Evolutionary conservation across 2,113 vertebrate genomes (phyloP), one percentile per base, ranked within the genome.

Genomic region (Megalops atlanticus): DNA sequence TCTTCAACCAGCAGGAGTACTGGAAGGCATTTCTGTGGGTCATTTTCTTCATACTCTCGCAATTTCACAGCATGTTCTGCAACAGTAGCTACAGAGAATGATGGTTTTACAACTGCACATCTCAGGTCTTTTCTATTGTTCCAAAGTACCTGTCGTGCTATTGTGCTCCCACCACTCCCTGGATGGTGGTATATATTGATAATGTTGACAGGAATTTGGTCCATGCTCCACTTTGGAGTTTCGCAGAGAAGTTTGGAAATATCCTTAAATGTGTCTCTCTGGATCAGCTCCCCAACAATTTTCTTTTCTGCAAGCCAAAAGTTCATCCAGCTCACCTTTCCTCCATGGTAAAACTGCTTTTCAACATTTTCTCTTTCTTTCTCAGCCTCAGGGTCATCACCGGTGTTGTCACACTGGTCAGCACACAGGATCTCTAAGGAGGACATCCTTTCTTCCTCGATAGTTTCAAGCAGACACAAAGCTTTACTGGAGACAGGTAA

Each of bases 101-200:
- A 92, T 0, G 89, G 27, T 77, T 93, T 96, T 71, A 95, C 90
- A 52, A 95, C 88, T 0, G 89, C 95, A 87, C 95, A 96, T 64
- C 94, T 89, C 2, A 95, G 85, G 14, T 88, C 81, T 81, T 89
- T 94, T 81, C 91, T 93, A 27, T 87, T 90, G 80, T 93, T 95
- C 95, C 95, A 97, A 0, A 97, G 86, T 43, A 96, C 88, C 49
- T 96, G 94, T 14, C 94, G 90, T 83, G 94, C 94, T 35, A 96
- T 93, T 72, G 95, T 96, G 84, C 95, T 97, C 75, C 96, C 95
- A 39, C 95, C 96, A 4, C 96, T 96, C 68, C 95, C 96, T 31
- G 96, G 95, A 45, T 96, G 95, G 86, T 97, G 96, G 85, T 90
- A 95, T 87, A 96, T 93, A 83, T 94, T 95, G 24, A 96, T 87